Percentiles rank a stretch among this genome's conserved stretches.
Conservation (phyloP, 2,797 vertebrate genomes). For the Centropyge bicolor region DNA sequence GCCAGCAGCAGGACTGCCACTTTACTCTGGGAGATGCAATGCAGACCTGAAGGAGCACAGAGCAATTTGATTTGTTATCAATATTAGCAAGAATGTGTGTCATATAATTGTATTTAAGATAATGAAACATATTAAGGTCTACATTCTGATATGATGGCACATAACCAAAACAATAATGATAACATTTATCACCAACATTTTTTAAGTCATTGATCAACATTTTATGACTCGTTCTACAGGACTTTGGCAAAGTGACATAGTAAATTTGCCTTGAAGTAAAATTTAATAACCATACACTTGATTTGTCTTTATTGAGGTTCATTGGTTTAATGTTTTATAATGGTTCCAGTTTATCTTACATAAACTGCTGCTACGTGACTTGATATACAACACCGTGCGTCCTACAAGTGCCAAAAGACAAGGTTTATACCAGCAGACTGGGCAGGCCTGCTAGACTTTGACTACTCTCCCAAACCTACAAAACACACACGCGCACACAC, state of each 20-base stretch:
- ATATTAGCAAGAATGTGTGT: background rate
- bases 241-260: background rate
- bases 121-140: background rate
- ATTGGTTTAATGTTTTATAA: conserved; percentile 21
- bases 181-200: too few species aligned
- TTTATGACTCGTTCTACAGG: too few species aligned
- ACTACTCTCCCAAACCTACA: conserved; percentile 2
- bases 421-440: conserved; percentile 23
- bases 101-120: background rate
- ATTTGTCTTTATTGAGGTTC: conserved; percentile 31
- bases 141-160: background rate
- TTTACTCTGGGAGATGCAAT: conserved; percentile 87
- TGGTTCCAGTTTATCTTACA: conserved; percentile 40
- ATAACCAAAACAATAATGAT: background rate
- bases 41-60: conserved; percentile 76
- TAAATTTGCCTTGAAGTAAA: background rate
- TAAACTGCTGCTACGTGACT: conserved; percentile 59
- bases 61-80: background rate
- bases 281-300: conserved; percentile 4
- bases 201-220: too few species aligned
- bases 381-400: background rate
- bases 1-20: conserved; percentile 93
- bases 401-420: conserved; percentile 22
- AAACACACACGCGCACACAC: conserved; percentile 10
- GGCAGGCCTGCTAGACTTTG: conserved; percentile 41